Percentiles rank a stretch among this genome's conserved stretches.
These are phyloP conservation scores for Argyrosomus japonicus DNA, from an alignment of 2,113 vertebrate species.

Conservation along the genomic window DNA sequence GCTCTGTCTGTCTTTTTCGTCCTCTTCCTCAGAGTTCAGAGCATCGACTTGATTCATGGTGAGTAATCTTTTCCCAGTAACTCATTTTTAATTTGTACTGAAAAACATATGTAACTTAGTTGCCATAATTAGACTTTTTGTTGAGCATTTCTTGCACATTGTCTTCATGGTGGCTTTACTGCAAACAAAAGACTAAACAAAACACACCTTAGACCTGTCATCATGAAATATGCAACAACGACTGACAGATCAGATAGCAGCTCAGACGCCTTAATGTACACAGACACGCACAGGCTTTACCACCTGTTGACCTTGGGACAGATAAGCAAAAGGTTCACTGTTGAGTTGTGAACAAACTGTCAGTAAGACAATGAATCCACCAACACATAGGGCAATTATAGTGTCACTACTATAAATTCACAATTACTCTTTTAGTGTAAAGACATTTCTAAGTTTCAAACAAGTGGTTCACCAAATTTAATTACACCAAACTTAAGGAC, in stretches of 20 bases:
- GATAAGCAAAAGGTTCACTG: background rate
- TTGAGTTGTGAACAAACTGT: background rate
- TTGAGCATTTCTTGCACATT: background rate
- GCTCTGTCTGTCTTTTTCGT: background rate
- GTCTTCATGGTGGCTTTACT: background rate
- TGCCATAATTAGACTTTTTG: background rate
- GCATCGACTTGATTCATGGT: conserved; percentile 21
- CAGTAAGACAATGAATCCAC: background rate
- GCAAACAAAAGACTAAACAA: conserved; percentile 31
- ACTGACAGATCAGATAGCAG: conserved; percentile 38
- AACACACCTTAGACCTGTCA: conserved; percentile 43
- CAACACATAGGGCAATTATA: too few relatives aligned
- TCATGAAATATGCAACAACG: conserved; percentile 62
- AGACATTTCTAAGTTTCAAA: too few relatives aligned
- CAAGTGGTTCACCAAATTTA: too few relatives aligned
- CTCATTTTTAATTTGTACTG: background rate
- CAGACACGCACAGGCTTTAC: background rate
- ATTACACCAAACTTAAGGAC: too few relatives aligned
- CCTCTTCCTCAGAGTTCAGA: conserved; percentile 32
- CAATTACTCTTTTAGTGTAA: too few relatives aligned
- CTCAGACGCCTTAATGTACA: conserved; percentile 27
- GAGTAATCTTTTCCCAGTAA: conserved; percentile 23
- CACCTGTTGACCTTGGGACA: conserved; percentile 17
- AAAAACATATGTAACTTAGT: background rate
- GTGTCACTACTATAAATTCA: too few relatives aligned